Conservation (phyloP, 2,113 vertebrate genomes). For the Reinhardtius hippoglossoides region DNA sequence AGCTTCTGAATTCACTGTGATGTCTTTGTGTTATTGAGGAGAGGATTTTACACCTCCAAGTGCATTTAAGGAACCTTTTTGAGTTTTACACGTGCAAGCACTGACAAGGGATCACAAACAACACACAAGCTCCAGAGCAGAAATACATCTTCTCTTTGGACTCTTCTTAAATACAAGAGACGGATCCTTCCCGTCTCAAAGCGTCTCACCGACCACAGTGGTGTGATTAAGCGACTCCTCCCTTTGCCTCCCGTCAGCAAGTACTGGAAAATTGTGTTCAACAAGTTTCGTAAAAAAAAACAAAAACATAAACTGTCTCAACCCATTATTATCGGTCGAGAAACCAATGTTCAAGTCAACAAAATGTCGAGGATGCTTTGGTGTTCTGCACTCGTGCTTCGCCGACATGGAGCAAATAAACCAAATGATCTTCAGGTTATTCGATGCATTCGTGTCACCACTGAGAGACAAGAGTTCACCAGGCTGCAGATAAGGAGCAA, state of each 20-base stretch:
- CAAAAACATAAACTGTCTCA: conserved; percentile 22
- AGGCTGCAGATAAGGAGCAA: too few relatives aligned
- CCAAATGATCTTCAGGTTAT: not conserved
- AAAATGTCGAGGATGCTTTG: conserved; percentile 8
- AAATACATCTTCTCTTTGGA: not conserved
- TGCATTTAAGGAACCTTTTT: too few relatives aligned
- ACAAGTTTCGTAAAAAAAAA: conserved; percentile 23
- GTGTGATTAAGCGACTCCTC: conserved; percentile 54
- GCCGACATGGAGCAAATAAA: not conserved
- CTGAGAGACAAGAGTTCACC: too few relatives aligned
- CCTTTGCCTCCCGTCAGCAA: conserved; percentile 39
- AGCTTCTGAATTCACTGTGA: not conserved
- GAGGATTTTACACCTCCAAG: too few relatives aligned
- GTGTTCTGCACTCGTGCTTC: not conserved
- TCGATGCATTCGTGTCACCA: not conserved
- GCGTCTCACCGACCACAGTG: conserved; percentile 60
- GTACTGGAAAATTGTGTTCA: conserved; percentile 43
- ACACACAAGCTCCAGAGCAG: not conserved
- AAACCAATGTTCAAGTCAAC: conserved; percentile 17
- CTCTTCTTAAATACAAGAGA: conserved; percentile 7
- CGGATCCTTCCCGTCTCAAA: conserved; percentile 23
- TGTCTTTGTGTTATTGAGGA: too few relatives aligned
- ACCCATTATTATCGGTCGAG: conserved; percentile 46
- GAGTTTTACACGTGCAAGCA: too few relatives aligned
- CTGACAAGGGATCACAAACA: too few relatives aligned